phyloP scores from a whole-genome alignment of 2,888 invertebrate species.

The Liposcelis brunnea region DNA sequence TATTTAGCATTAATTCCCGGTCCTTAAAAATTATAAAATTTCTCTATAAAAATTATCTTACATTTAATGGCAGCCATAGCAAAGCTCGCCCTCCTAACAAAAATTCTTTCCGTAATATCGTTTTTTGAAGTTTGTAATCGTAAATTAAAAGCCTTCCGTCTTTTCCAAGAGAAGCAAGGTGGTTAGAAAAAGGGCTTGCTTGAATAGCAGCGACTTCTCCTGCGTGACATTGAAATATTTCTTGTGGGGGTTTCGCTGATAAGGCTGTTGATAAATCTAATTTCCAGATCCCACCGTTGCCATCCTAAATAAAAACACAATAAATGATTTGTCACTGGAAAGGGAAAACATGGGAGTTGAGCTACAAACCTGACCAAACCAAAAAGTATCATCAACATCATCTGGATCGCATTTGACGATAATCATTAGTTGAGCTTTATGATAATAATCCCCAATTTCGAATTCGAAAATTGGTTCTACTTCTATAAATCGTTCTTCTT shows the following conservation, averaged over 20 bases:
- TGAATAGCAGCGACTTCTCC: conserved; percentile 53
- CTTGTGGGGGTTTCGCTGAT: conserved; percentile 15
- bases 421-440: conserved; percentile 32
- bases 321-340: too few relatives aligned
- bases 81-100: conserved; percentile 33
- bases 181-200: conserved; percentile 47
- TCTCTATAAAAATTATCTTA: too few relatives aligned
- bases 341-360: too few relatives aligned
- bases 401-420: conserved; percentile 31
- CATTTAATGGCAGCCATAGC: conserved; percentile 53
- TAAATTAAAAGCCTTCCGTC: conserved; percentile 60
- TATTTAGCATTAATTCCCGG: too few relatives aligned
- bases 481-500: conserved; percentile 61
- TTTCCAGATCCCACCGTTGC: conserved; percentile 65
- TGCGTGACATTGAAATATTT: conserved; percentile 52
- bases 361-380: conserved; percentile 78
- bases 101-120: conserved; percentile 44
- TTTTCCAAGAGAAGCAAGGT: conserved; percentile 52
- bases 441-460: conserved; percentile 32
- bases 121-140: conserved; percentile 39
- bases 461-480: conserved; percentile 78
- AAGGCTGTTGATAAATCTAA: conserved; percentile 41
- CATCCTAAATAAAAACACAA: conserved; percentile 40
- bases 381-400: conserved; percentile 26
- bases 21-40: too few relatives aligned